Conservation (phyloP, 2,888 invertebrate species). For the Phlogophora meticulosa region DNA sequence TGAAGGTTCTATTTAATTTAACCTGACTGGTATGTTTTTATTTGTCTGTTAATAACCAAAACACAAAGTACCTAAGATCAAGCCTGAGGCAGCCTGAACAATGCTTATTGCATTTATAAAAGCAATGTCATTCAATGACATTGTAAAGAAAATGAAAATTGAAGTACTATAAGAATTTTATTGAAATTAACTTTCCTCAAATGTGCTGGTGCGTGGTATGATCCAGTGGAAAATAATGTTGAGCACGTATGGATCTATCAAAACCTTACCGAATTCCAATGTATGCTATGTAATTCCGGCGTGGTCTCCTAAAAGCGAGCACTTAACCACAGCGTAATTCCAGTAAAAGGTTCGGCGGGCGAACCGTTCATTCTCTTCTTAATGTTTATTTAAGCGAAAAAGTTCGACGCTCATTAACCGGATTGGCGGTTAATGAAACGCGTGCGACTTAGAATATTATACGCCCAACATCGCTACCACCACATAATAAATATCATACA, state of each 20-base stretch:
- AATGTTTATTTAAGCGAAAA: conserved; percentile 89
- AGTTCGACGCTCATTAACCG: conserved; percentile 86
- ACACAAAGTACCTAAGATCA: not conserved
- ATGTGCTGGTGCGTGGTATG: not conserved
- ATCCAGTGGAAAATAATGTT: conserved; percentile 4
- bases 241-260: conserved; percentile 19
- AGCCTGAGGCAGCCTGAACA: not conserved
- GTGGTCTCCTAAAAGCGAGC: conserved; percentile 79
- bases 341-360: conserved; percentile 85
- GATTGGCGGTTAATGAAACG: conserved; percentile 86
- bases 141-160: too few relatives aligned
- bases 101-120: not conserved
- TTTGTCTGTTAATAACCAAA: not conserved
- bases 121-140: too few relatives aligned
- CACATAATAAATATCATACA: conserved; percentile 84
- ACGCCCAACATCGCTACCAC: conserved; percentile 67
- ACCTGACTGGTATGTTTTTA: conserved; percentile 6
- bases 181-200: not conserved
- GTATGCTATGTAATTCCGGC: conserved; percentile 74
- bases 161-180: too few relatives aligned
- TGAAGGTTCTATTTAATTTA: conserved; percentile 24
- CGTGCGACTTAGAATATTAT: conserved; percentile 80
- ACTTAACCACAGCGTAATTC: conserved; percentile 86
- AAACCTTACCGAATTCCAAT: conserved; percentile 42
- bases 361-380: conserved; percentile 83